A percentile compares a stretch with the other conserved stretches of the same genome.
phyloP scores from a whole-genome alignment of 2,113 vertebrate genomes.

The human region GRCh38 chrX:18306501-18307000 shows the following conservation, averaged over 20 bases:
- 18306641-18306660: not conserved
- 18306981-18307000: too few species aligned
- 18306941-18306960: too few species aligned
- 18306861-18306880: too few species aligned
- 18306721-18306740: conserved; percentile 28
- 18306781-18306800: not conserved
- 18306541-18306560: not conserved
- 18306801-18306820: conserved; percentile 19
- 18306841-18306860: too few species aligned
- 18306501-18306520: conserved; percentile 5
- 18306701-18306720: conserved; percentile 4
- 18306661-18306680: not conserved
- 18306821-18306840: not conserved
- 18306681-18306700: not conserved
- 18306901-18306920: too few species aligned
- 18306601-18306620: not conserved
- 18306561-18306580: not conserved
- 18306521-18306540: not conserved
- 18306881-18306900: too few species aligned
- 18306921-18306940: too few species aligned
- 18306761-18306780: not conserved
- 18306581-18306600: not conserved
- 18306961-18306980: too few species aligned
- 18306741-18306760: conserved; percentile 17
- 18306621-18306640: conserved; percentile 5